Conservation (phyloP, 2,888 invertebrate species). For the Digitonthophagus gazella region DNA sequence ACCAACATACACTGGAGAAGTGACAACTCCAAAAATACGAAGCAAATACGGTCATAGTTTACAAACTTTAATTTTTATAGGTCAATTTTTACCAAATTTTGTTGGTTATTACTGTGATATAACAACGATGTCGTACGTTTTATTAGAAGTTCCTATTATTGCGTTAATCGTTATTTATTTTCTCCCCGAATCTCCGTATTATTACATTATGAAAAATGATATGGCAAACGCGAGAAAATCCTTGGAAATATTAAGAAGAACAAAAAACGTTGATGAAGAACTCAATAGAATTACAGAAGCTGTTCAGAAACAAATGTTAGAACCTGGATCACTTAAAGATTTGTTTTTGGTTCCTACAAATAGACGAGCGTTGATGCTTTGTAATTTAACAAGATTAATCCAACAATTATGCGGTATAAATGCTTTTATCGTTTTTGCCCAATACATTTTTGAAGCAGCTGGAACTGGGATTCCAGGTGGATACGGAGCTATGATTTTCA, state of each 20-base stretch:
- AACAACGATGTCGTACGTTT: slow-evolving; percentile 55
- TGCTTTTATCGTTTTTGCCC: slow-evolving; percentile 39
- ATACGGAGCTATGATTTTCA: slow-evolving; percentile 38
- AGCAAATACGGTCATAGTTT: slow-evolving; percentile 41
- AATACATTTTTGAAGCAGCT: slow-evolving; percentile 42
- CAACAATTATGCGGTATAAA: slow-evolving; percentile 42
- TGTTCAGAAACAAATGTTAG: slow-evolving; percentile 42
- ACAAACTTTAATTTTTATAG: slow-evolving; percentile 36
- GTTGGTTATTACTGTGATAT: slow-evolving; percentile 59
- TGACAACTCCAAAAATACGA: slow-evolving; percentile 39
- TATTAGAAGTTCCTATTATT: slow-evolving; percentile 57
- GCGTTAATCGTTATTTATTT: slow-evolving; percentile 58
- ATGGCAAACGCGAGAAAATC: slow-evolving; percentile 36
- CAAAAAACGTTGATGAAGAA: slow-evolving; percentile 15
- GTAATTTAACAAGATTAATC: slow-evolving; percentile 38
- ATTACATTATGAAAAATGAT: slow-evolving; percentile 37
- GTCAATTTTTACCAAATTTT: slow-evolving; percentile 47
- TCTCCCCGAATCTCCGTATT: slow-evolving; percentile 59
- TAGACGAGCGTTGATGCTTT: slow-evolving; percentile 39
- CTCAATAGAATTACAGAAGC: slow-evolving; percentile 35
- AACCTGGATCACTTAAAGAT: slow-evolving; percentile 42
- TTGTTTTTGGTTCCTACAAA: slow-evolving; percentile 39
- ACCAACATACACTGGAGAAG: slow-evolving; percentile 42
- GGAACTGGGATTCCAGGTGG: slow-evolving; percentile 39
- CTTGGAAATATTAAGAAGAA: slow-evolving; percentile 34